Percentiles rank a stretch among this genome's conserved stretches.
Evolutionary conservation across 2,113 vertebrate species (phyloP).

Genomic region (Stercorarius parasiticus): DNA sequence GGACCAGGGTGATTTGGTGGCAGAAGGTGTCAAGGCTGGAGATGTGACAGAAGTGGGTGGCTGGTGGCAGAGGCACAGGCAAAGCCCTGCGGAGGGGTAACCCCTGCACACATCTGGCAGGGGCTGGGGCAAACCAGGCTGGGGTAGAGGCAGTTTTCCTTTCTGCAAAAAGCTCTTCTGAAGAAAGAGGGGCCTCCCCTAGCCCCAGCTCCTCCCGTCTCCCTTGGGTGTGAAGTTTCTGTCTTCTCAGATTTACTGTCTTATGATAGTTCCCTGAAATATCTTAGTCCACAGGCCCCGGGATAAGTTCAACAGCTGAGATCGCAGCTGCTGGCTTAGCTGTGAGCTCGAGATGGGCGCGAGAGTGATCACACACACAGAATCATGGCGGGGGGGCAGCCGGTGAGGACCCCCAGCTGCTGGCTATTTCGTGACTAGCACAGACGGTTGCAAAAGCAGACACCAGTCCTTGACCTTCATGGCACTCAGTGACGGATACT

Average conservation of each 20-base stretch:
- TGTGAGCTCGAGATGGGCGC: not conserved
- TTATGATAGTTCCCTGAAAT: conserved; percentile 11
- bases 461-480: not conserved
- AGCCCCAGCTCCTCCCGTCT: not conserved
- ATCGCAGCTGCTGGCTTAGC: conserved; percentile 28
- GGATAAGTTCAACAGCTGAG: conserved; percentile 35
- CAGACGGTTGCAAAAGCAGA: not conserved
- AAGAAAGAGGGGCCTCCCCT: not conserved
- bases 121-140: not conserved
- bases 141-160: not conserved
- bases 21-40: not conserved
- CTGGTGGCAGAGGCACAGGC: not conserved
- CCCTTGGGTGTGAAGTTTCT: not conserved
- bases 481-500: not conserved
- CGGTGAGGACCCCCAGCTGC: not conserved
- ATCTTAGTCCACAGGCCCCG: not conserved
- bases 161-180: not conserved
- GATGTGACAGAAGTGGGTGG: not conserved
- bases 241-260: conserved; percentile 14
- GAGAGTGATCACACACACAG: fast-evolving
- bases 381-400: not conserved
- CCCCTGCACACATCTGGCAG: not conserved
- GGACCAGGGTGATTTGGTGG: not conserved
- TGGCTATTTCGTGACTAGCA: not conserved
- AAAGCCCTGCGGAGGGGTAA: not conserved